Conservation (phyloP, 53 echinoderm and acorn worm genomes). For the Glandiceps talaboti region DNA sequence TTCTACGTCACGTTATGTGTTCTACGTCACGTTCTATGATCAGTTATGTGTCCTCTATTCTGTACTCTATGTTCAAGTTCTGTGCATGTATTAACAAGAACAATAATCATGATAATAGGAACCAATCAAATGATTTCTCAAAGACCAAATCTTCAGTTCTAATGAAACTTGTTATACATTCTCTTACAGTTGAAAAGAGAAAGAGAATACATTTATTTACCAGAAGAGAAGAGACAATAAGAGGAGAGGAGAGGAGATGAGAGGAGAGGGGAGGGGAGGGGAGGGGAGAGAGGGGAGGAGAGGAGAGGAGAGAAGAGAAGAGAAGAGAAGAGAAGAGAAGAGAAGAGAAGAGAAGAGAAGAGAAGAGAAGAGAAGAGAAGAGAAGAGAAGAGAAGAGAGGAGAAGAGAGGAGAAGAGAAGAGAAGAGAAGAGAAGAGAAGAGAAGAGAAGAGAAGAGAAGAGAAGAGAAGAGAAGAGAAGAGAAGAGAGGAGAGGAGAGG, state of each 20-base stretch:
- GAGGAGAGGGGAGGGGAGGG: background rate
- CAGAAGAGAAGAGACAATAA: background rate
- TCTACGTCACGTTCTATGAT: too few species aligned
- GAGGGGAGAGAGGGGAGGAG: background rate
- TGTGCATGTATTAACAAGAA: too few species aligned
- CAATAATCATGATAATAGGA: too few species aligned
- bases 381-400: background rate
- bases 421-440: background rate
- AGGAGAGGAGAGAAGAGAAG: background rate
- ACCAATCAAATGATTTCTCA: too few species aligned
- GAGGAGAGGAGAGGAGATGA: background rate
- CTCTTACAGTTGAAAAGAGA: too few species aligned
- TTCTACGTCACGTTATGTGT: too few species aligned
- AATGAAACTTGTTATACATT: too few species aligned
- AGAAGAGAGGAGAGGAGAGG: background rate
- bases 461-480: background rate
- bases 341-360: background rate
- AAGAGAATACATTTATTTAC: too few species aligned
- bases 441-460: background rate
- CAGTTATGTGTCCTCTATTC: too few species aligned
- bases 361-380: background rate
- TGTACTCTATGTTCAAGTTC: too few species aligned
- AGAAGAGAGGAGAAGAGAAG: background rate
- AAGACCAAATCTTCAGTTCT: too few species aligned
- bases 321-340: background rate